Conservation (phyloP, 1,140 invertebrate genomes). For the Cherax destructor region DNA sequence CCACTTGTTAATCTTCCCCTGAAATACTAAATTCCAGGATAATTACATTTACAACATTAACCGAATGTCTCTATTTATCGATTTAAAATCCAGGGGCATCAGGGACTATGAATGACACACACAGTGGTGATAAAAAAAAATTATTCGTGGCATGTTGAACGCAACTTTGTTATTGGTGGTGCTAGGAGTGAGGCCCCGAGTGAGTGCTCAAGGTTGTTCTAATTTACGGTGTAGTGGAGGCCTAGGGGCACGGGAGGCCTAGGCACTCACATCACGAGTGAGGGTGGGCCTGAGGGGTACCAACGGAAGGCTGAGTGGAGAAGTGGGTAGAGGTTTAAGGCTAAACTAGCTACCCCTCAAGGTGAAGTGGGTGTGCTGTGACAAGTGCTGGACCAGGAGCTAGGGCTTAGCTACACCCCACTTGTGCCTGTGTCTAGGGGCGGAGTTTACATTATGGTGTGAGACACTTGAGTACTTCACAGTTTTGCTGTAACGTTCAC, state of each 20-base stretch:
- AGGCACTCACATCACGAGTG: background rate
- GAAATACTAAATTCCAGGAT: background rate
- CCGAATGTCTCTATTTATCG: background rate
- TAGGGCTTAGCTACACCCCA: no score
- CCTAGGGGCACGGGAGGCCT: background rate
- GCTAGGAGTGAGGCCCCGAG: background rate
- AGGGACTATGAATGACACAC: background rate
- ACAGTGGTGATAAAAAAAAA: background rate
- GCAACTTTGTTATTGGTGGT: conserved; percentile 35
- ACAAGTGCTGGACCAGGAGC: no score
- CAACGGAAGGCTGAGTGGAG: background rate
- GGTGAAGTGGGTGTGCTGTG: no score
- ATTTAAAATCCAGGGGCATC: background rate
- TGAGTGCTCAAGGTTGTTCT: conserved; percentile 24
- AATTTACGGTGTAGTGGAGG: conserved; percentile 1
- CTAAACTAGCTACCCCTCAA: no score
- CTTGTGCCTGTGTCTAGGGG: no score
- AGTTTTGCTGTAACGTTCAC: no score
- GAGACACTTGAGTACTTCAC: no score
- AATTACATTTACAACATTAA: background rate
- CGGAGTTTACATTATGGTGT: no score
- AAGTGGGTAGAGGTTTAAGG: no score
- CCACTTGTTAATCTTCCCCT: background rate
- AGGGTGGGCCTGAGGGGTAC: background rate
- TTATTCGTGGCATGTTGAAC: background rate